These are phyloP conservation scores for Blera fallax DNA, from an alignment of 2,888 invertebrate genomes.

Conservation along the genomic window DNA sequence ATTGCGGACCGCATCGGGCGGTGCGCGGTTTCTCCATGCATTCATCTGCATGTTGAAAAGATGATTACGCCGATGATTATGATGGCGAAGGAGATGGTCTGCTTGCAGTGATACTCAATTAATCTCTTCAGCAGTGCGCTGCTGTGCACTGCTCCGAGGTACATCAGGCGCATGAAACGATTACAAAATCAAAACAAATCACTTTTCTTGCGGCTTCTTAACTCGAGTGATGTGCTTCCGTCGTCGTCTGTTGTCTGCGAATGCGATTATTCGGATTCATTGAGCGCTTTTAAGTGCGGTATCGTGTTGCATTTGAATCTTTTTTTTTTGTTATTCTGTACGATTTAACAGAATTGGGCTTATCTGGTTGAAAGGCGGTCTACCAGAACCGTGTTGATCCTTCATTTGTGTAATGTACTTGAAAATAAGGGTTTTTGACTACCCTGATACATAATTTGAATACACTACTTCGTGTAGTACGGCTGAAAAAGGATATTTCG, in stretches of 20 bases:
- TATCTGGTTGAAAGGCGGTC: too few species aligned
- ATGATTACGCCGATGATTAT: slow-evolving; percentile 62
- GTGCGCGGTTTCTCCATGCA: slow-evolving; percentile 51
- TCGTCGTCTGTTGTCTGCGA: slow-evolving; percentile 38
- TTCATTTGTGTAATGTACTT: too few species aligned
- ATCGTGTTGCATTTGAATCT: background rate
- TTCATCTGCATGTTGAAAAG: slow-evolving; percentile 70
- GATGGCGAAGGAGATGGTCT: slow-evolving; percentile 57
- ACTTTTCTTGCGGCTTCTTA: slow-evolving; percentile 66
- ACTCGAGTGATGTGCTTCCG: slow-evolving; percentile 60
- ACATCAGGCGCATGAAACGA: slow-evolving; percentile 58
- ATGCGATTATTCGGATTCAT: slow-evolving; percentile 40
- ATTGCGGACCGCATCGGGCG: slow-evolving; percentile 32
- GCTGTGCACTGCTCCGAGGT: slow-evolving; percentile 36
- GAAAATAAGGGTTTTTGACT: too few species aligned
- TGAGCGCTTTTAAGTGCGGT: slow-evolving; percentile 20
- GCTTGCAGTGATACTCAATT: slow-evolving; percentile 69
- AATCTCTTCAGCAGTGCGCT: slow-evolving; percentile 27
- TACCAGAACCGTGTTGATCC: too few species aligned
- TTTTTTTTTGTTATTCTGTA: too few species aligned
- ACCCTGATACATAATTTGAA: too few species aligned
- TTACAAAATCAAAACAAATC: slow-evolving; percentile 70
- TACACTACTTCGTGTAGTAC: too few species aligned
- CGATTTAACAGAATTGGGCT: too few species aligned
- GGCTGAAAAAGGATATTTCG: too few species aligned